phyloP scores from a whole-genome alignment of 1,140 invertebrate genomes.

The Latrodectus geometricus region DNA sequence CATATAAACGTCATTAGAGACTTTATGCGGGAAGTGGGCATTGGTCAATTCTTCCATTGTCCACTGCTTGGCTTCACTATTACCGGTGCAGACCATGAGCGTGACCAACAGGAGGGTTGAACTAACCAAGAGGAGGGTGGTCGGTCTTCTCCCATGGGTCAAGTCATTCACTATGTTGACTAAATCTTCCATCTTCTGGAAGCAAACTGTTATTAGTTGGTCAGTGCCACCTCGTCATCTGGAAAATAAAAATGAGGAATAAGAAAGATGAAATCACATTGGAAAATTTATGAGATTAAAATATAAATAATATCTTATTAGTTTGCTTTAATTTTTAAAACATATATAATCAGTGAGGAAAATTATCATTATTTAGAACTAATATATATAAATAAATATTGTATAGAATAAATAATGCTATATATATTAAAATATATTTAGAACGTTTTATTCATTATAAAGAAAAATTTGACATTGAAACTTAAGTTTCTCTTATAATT shows the following conservation, averaged over 20 bases:
- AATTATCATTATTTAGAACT: too few species aligned
- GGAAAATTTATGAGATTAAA: too few species aligned
- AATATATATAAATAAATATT: too few species aligned
- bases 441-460: too few species aligned
- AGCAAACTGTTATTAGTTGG: constrained; percentile 3
- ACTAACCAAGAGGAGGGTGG: not conserved
- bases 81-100: not conserved
- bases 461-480: too few species aligned
- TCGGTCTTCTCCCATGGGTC: not conserved
- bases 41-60: constrained; percentile 78
- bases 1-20: constrained; percentile 81
- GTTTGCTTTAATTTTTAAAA: too few species aligned
- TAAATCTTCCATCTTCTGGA: constrained; percentile 21
- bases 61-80: constrained; percentile 70
- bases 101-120: not conserved
- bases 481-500: too few species aligned
- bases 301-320: too few species aligned
- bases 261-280: too few species aligned
- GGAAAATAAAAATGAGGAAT: not conserved
- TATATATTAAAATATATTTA: too few species aligned
- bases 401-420: too few species aligned
- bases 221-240: constrained; percentile 37
- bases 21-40: constrained; percentile 75
- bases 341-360: too few species aligned
- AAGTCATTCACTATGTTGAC: not conserved